Base-by-base conservation (phyloP, 2,113 vertebrate genomes). In the Chionodraco myersi region DNA sequence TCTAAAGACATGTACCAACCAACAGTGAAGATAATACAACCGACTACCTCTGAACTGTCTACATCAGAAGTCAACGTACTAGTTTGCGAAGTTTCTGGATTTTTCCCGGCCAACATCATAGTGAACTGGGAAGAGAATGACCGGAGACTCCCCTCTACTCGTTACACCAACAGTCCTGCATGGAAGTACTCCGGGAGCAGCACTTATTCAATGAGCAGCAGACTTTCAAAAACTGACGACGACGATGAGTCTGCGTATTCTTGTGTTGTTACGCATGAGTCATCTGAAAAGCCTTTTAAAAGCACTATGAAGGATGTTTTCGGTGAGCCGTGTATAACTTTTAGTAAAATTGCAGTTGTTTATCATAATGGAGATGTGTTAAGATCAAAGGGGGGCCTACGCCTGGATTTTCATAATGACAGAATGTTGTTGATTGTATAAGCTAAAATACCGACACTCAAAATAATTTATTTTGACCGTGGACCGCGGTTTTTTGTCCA, bases 261-360 rank as follows among this genome's bases (percentile, higher is more conserved):
- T 11, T 95, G 94, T 83, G 71, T 84, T 66, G 93, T 93, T 61
- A 85, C 1, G 72, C 93, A 95, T 1, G 89, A 94, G 61, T 93
- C 94, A 5, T 92, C 85, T 9, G 5, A 83, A 70, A 61, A 0
- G 0, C 89, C 79, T 34, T 52, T 89, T 70, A 10, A 15, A 41
- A 59, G 36, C 26, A 80, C 59, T 0, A 60, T 92, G 53, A 77
- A 59, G 4, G 69, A 93, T 69, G 63, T 92, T 10, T 94, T 92
- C 80, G 92, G 93, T 95, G 60, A 84, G 93, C 51, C 75, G 14
- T 21, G 1, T 21, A 49, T 54, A 21, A 9, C 10, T n/a, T 13
- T 7, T 26, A 1, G 15, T 16, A 10, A 23, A 18, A 41, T 4
- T 23, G 14, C 1, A 15, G 15, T 48, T 58, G 8, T 41, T 66